A percentile compares a stretch with the other conserved stretches of the same genome.
phyloP scores from a whole-genome alignment of 2,888 invertebrate species.

The Mellilla xanthometata region DNA sequence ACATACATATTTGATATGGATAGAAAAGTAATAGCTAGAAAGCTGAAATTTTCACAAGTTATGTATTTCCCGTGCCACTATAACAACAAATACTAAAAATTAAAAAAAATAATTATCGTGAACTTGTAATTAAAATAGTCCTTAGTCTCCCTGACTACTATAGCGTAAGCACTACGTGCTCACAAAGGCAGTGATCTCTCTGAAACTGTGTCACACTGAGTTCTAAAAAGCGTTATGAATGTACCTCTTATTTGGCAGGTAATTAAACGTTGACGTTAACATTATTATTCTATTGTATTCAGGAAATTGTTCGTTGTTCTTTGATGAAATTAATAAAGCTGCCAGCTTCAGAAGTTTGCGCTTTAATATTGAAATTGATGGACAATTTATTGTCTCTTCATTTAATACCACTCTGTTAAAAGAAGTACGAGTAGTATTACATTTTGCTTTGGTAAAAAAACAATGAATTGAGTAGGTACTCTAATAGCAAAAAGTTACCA shows the following conservation, averaged over 20 bases:
- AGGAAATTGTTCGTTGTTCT: conserved; percentile 7
- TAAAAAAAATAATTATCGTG: too few species aligned
- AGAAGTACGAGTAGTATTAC: too few species aligned
- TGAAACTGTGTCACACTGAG: conserved; percentile 21
- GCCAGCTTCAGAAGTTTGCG: not conserved
- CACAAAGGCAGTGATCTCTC: conserved; percentile 19
- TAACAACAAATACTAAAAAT: too few species aligned
- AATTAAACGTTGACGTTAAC: conserved; percentile 14
- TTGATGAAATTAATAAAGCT: not conserved
- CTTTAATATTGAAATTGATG: not conserved
- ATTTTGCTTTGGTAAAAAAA: too few species aligned
- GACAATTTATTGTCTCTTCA: not conserved
- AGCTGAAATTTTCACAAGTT: too few species aligned
- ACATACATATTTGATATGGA: too few species aligned
- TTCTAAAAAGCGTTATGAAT: conserved; percentile 13
- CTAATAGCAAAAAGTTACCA: too few species aligned
- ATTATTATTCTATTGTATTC: conserved; percentile 2
- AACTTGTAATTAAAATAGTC: too few species aligned
- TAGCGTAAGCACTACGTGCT: conserved; percentile 25
- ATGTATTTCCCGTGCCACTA: too few species aligned
- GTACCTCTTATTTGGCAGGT: conserved; percentile 13
- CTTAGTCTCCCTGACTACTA: conserved; percentile 5
- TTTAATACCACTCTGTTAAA: too few species aligned
- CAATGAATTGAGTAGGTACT: too few species aligned
- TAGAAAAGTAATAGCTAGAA: too few species aligned